phyloP scores from a whole-genome alignment of 1,140 invertebrate species.

The Drosophila leontia region DNA sequence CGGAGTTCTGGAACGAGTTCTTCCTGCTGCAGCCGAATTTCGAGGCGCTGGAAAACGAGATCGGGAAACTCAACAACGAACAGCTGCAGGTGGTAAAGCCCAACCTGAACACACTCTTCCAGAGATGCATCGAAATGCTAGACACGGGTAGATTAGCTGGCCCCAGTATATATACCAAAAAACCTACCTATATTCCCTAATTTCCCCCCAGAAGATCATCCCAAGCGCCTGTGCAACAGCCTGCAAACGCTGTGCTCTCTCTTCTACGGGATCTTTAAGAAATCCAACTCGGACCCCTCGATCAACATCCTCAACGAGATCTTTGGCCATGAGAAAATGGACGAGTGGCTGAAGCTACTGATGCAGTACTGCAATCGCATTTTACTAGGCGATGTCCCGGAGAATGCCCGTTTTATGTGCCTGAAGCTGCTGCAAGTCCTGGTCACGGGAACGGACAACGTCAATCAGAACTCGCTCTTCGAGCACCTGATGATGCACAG shows the following conservation, averaged over 20 bases:
- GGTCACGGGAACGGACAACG: constrained; percentile 95
- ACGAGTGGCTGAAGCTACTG: constrained; percentile 92
- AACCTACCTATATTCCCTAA: constrained; percentile 1
- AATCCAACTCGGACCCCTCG: constrained; percentile 90
- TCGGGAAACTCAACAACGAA: constrained; percentile 92
- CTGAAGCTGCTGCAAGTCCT: constrained; percentile 95
- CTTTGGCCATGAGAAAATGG: constrained; percentile 93
- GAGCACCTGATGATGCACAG: constrained; percentile 97
- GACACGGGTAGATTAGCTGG: constrained; percentile 85
- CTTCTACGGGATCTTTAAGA: constrained; percentile 94
- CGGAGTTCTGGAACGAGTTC: constrained; percentile 98
- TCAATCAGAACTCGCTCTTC: constrained; percentile 95
- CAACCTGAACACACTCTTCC: constrained; percentile 94
- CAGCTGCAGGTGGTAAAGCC: constrained; percentile 92
- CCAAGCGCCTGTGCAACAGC: constrained; percentile 85
- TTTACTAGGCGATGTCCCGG: constrained; percentile 92
- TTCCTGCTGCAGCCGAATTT: constrained; percentile 97
- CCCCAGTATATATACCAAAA: background rate
- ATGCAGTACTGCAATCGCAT: constrained; percentile 92
- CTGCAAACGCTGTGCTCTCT: constrained; percentile 96
- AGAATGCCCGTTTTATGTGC: constrained; percentile 93
- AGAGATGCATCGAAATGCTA: constrained; percentile 93
- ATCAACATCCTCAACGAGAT: constrained; percentile 95
- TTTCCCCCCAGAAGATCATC: constrained; percentile 70
- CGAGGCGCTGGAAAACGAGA: constrained; percentile 92